These are phyloP conservation scores for Halcyon smyrnensis DNA, from an alignment of 2,797 vertebrate species.

Conservation along the genomic window DNA sequence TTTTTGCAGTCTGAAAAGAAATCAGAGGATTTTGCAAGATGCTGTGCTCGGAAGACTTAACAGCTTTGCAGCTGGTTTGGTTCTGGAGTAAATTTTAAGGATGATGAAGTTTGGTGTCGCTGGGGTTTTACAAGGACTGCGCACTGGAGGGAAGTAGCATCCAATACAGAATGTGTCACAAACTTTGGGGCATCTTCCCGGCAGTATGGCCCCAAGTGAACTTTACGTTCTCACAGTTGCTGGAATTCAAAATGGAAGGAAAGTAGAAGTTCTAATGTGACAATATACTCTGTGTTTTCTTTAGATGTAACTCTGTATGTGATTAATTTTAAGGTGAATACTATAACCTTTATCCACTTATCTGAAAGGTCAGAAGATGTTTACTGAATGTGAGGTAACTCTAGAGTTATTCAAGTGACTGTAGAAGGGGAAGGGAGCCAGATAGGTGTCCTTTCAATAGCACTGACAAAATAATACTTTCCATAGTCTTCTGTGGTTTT, in stretches of 20 bases:
- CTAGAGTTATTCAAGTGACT: neutral
- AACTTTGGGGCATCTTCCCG: neutral
- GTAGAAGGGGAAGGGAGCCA: neutral
- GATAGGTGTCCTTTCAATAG: neutral
- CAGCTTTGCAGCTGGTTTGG: neutral
- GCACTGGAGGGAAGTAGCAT: conserved; percentile 22
- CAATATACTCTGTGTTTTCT: neutral
- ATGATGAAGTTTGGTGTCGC: neutral
- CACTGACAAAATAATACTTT: neutral
- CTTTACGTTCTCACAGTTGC: neutral
- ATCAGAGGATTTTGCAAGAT: neutral
- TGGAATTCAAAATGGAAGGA: neutral
- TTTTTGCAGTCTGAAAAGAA: neutral
- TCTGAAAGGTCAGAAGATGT: neutral
- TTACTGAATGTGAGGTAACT: neutral
- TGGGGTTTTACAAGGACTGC: conserved; percentile 1
- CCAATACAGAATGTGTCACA: neutral
- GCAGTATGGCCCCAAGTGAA: neutral
- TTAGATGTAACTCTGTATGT: neutral
- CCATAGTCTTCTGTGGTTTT: neutral
- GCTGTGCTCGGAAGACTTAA: neutral
- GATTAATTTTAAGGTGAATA: neutral
- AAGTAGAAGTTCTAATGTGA: neutral
- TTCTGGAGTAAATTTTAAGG: neutral
- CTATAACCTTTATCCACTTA: neutral